These are phyloP conservation scores for Copidosoma floridanum DNA, from an alignment of 1,140 invertebrate species.

Conservation along the genomic window DNA sequence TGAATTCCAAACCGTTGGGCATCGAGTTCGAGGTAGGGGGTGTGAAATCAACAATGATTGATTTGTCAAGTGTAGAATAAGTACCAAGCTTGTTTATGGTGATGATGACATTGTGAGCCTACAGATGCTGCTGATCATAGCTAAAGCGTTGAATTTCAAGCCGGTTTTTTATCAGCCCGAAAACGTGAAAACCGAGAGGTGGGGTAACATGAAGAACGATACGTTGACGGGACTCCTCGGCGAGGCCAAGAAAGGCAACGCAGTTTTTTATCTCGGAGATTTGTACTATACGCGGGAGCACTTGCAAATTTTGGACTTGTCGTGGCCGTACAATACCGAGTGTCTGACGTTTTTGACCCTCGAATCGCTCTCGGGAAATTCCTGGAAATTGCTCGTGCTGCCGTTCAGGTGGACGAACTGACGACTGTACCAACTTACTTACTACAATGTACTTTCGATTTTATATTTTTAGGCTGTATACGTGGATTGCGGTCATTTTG, in stretches of 20 bases:
- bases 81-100: no score
- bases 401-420: slow-evolving; percentile 72
- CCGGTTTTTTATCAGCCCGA: slow-evolving; percentile 64
- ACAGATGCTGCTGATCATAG: slow-evolving; percentile 68
- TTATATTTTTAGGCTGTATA: slow-evolving; percentile 57
- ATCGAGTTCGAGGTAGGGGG: slow-evolving; percentile 66
- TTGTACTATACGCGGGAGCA: slow-evolving; percentile 71
- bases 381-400: slow-evolving; percentile 77
- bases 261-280: slow-evolving; percentile 75
- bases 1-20: slow-evolving; percentile 47
- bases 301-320: slow-evolving; percentile 69
- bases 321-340: slow-evolving; percentile 74
- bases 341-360: slow-evolving; percentile 82
- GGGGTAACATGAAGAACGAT: slow-evolving; percentile 65
- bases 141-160: slow-evolving; percentile 69
- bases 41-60: no score
- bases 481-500: slow-evolving; percentile 64
- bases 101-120: no score
- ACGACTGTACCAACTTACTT: slow-evolving; percentile 13
- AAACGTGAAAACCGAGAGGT: slow-evolving; percentile 61
- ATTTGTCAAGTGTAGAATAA: no score
- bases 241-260: slow-evolving; percentile 66
- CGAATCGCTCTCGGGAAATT: slow-evolving; percentile 73
- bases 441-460: no score
- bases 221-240: slow-evolving; percentile 69